Base-by-base conservation (phyloP, 1,140 invertebrate species). In the Zaprionus capensis region DNA sequence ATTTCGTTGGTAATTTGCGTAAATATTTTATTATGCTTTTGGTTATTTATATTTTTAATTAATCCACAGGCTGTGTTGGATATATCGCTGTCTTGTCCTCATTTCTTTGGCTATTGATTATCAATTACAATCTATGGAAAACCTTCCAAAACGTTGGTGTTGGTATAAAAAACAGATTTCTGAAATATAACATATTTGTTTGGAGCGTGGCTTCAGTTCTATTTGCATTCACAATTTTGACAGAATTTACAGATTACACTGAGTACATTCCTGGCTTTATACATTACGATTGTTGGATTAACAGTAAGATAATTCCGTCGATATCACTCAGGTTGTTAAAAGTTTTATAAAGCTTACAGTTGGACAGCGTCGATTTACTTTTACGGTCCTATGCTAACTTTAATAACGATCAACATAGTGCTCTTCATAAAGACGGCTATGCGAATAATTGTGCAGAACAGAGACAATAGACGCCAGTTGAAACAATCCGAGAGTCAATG, bases 21-120 rank as follows among this genome's bases (percentile, higher is more conserved):
- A n/a, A 62, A 20, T 17, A 17, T 17, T 15, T 11, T 28, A 26
- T 1, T 62, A n/a, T 34, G 5, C 5, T 34, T 1, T 15, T 51
- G 7, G 15, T 22, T 31, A 51, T 20, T 46, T 44, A 17, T 3
- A 7, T 24, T 15, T 62, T 5, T 24, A n/a, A n/a, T 38, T 69
- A 17, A 38, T 20, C 9, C 12, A 53, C 68, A 83, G 95, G 95
- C 2, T 94, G 96, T 71, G 93, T 94, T 76, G 94, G 96, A 17
- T 96, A 97, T 92, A 96, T 95, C 92, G 94, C 94, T 58, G 95
- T 96, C 82, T 93, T 96, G 74, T 93, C 95, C 1, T 95, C 95
- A 62, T 97, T 97, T 90, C 95, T 95, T 67, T 97, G 96, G 96
- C 95, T 97, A 76, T 95, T 95, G 80, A 94, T 96, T 7, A 96